Evolutionary conservation across 2,797 vertebrate genomes (phyloP), one percentile per base, ranked within the genome.

Genomic region (Anguilla marmorata): DNA sequence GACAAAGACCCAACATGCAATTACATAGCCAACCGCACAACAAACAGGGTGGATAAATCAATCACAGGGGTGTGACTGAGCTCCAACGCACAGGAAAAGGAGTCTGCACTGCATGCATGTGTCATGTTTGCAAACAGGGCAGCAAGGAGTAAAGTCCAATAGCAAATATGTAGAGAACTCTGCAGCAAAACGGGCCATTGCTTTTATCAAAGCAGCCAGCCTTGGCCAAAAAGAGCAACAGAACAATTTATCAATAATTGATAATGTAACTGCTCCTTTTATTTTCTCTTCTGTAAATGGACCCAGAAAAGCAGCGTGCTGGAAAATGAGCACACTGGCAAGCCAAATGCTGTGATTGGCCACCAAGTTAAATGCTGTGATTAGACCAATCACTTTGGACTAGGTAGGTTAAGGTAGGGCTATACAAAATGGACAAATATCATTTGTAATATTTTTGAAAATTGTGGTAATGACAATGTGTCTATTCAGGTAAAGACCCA

Each of bases 1-100:
- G 48, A 85, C 52, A 41, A 30, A 60, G 69, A 52, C 30, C 27
- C 85, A 24, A 85, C 72, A 86, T 87, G 63, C n/a, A 50, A 74
- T 87, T 87, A 82, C 54, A 30, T 52, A 83, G 7, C 30, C 30
- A 37, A 41, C 21, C 33, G 14, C 12, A 76, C 72, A 84, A 9
- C 16, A 85, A 76, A 80, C 66, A 85, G 21, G 1, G 6, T 66
- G 58, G 19, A 60, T n/a, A 66, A n/a, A 27, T n/a, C 7, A 66
- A 88, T 79, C 14, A 37, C 52, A 79, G 14, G 50, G 54, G 52
- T 27, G 2, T 19, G 3, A 11, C 16, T 41, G 56, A 85, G 16
- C 56, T 27, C 50, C 54, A 16, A 21, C 1, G 4, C 7, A 12
- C 2, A 3, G 2, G 9, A 76, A 37, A 37, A 21, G 33, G 72